Evolutionary conservation across 2,113 vertebrate species (phyloP), one percentile per base, ranked within the genome.

Genomic region (Vombatus ursinus): DNA sequence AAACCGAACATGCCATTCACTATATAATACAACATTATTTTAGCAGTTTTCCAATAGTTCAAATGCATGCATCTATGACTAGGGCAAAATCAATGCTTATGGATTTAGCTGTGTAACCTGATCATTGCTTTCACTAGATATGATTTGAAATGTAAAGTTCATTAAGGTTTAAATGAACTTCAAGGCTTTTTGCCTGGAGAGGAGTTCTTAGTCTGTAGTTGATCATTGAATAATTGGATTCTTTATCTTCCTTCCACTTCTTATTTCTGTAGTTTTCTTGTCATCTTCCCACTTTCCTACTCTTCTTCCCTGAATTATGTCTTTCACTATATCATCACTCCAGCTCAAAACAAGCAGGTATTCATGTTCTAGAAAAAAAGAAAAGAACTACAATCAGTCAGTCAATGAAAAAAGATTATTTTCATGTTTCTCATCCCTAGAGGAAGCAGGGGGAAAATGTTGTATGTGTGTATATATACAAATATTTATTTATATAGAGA

Each of bases 91-190:
- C 98, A 98, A 99, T 99, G 99, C 98, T 98, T 98, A 98, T 98
- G 97, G 99, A 99, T 99, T 99, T 97, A 98, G 98, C 98, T 97
- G 97, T 98, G 98, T 99, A 99, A 99, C 99, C 98, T 98, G 98
- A 99, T 98, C 98, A 89, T 98, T 98, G 98, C 98, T 98, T 98
- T 98, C 98, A 95, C 97, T 97, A 98, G 98, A 98, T 99, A 99
- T 98, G 98, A 98, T 99, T 99, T 99, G 98, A 98, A 99, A 99
- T 99, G 98, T 99, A 99, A 99, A 99, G 98, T 99, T 98, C 1
- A 95, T 98, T 98, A 98, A 98, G 98, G 98, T 98, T 98, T 98
- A 98, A 99, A 98, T 98, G 98, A 99, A 99, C 98, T 98, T 98
- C 98, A 98, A 98, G 92, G 97, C 98, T 57, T 93, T 44, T 95